Percentiles rank a stretch among this genome's conserved stretches.
Conservation (phyloP, 2,888 invertebrate genomes). For the Eutolmus rufibarbis region DNA sequence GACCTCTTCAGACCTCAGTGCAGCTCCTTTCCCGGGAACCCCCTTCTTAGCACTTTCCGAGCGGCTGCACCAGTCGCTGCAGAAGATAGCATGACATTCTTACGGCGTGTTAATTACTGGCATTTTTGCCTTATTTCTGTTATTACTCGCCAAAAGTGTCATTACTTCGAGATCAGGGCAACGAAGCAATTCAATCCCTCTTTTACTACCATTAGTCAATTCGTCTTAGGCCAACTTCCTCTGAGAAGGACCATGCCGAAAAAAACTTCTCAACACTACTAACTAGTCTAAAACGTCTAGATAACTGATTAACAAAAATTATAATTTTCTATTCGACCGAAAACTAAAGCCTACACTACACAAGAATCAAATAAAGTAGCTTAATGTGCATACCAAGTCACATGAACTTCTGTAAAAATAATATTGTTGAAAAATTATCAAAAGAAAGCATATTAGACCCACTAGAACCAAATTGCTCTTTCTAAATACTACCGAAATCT, state of each 20-base stretch:
- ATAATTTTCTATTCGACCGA: not conserved
- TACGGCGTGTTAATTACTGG: constrained; percentile 29
- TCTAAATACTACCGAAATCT: too few species aligned
- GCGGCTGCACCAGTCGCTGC: not conserved
- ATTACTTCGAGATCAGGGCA: not conserved
- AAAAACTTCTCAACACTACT: not conserved
- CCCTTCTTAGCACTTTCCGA: not conserved
- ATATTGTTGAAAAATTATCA: too few species aligned
- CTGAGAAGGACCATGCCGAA: too few species aligned
- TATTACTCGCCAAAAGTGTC: constrained; percentile 2
- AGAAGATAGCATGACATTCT: constrained; percentile 14
- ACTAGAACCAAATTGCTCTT: too few species aligned
- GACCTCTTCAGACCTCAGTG: not conserved
- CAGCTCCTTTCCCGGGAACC: not conserved
- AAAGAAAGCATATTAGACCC: too few species aligned
- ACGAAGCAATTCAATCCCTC: not conserved
- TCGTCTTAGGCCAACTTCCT: not conserved
- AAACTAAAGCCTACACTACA: too few species aligned
- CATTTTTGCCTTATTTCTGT: not conserved
- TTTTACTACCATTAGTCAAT: not conserved
- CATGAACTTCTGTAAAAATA: too few species aligned
- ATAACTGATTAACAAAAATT: not conserved
- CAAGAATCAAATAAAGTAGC: too few species aligned
- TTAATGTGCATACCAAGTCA: too few species aligned
- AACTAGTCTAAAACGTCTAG: not conserved